These are phyloP conservation scores for Notamacropus eugenii DNA, from an alignment of 2,797 vertebrate genomes.

Conservation along the genomic window DNA sequence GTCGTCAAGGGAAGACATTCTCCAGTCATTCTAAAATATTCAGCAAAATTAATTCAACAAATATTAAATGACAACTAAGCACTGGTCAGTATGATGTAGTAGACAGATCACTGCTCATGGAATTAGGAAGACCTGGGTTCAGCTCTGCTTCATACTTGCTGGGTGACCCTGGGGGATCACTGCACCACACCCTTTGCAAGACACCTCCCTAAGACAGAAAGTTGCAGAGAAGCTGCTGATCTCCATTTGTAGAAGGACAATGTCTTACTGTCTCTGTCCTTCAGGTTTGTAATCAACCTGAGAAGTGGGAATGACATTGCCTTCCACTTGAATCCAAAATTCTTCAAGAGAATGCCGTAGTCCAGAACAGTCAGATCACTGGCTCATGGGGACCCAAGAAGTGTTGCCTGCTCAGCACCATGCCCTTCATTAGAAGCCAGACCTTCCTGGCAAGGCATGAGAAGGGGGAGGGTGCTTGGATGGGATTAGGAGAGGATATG, in stretches of 20 bases:
- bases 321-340: slow-evolving; percentile 81
- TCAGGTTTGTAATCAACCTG: slow-evolving; percentile 82
- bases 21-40: background rate
- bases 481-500: background rate
- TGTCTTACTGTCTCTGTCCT: background rate
- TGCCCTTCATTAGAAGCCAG: slow-evolving; percentile 74
- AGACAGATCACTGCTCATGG: too few relatives aligned
- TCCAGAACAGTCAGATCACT: slow-evolving; percentile 72
- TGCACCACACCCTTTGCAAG: too few relatives aligned
- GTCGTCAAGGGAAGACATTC: background rate
- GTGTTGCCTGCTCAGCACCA: slow-evolving; percentile 23
- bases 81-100: too few relatives aligned
- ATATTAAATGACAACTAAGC: too few relatives aligned
- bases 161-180: too few relatives aligned
- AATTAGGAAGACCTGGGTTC: too few relatives aligned
- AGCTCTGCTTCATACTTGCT: too few relatives aligned
- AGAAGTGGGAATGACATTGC: slow-evolving; percentile 61
- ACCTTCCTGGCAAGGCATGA: slow-evolving; percentile 59
- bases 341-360: slow-evolving; percentile 70
- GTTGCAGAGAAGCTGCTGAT: too few relatives aligned
- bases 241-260: too few relatives aligned
- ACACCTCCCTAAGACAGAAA: background rate
- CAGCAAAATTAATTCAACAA: too few relatives aligned
- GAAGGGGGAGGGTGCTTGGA: too few relatives aligned
- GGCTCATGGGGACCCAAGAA: slow-evolving; percentile 77